Evolutionary conservation across 1,140 invertebrate species (phyloP).

Genomic region (Drosophila bocki): DNA sequence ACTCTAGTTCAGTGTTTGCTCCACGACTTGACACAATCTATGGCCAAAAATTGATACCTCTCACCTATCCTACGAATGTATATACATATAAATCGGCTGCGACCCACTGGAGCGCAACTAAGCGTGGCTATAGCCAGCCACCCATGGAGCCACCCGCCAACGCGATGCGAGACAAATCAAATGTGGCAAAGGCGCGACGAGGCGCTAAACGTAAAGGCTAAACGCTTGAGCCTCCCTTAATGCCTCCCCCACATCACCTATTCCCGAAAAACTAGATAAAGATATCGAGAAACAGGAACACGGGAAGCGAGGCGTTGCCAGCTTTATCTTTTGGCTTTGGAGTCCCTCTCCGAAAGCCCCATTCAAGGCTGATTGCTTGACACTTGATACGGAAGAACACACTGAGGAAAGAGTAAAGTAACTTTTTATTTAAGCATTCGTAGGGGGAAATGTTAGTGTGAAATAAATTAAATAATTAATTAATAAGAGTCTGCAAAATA

Average conservation of each 20-base stretch:
- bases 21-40: conserved; percentile 14
- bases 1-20: conserved; percentile 3
- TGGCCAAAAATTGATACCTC: conserved; percentile 4
- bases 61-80: background rate
- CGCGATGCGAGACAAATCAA: conserved; percentile 59
- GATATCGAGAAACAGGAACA: conserved; percentile 20
- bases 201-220: conserved; percentile 62
- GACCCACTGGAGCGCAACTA: conserved; percentile 34
- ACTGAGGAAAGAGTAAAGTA: background rate
- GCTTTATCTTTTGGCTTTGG: conserved; percentile 6
- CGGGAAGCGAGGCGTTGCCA: conserved; percentile 23
- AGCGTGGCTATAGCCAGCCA: conserved; percentile 29
- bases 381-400: conserved; percentile 13
- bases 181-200: conserved; percentile 57
- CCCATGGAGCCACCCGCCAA: background rate
- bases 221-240: conserved; percentile 26
- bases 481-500: too few species aligned
- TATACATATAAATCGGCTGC: background rate
- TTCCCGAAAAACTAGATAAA: conserved; percentile 16
- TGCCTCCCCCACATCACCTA: background rate
- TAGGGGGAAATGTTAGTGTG: too few species aligned
- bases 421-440: too few species aligned
- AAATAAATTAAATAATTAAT: too few species aligned
- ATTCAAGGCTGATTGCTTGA: conserved; percentile 22
- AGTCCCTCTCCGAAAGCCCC: background rate